These are phyloP conservation scores for Poeciliopsis occidentalis DNA, from an alignment of 2,113 vertebrate species.

Conservation along the genomic window DNA sequence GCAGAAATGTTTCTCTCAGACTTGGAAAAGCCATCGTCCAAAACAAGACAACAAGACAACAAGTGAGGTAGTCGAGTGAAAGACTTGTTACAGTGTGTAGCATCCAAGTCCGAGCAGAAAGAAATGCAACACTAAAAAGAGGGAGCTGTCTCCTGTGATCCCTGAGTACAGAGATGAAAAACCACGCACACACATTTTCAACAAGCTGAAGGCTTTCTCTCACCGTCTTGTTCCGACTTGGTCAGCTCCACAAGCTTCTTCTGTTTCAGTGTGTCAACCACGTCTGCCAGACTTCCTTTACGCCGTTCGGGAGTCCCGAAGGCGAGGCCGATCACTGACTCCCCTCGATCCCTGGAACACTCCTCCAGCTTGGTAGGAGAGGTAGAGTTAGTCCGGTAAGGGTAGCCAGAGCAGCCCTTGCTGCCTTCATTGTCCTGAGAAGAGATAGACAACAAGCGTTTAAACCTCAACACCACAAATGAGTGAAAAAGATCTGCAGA, in stretches of 20 bases:
- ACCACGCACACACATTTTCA: neutral
- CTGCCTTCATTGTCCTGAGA: slow-evolving; percentile 90
- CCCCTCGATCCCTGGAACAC: slow-evolving; percentile 86
- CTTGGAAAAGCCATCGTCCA: too few relatives aligned
- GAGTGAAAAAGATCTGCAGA: neutral
- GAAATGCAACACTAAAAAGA: neutral
- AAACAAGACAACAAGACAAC: neutral
- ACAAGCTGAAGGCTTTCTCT: slow-evolving; percentile 24
- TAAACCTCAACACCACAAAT: neutral
- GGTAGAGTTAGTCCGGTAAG: slow-evolving; percentile 94
- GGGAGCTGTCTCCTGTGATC: neutral
- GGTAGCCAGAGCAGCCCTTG: slow-evolving; percentile 92
- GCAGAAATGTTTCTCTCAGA: too few relatives aligned
- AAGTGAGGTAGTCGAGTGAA: neutral
- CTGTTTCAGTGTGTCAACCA: slow-evolving; percentile 97
- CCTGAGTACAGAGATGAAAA: neutral
- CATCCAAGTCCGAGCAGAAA: neutral
- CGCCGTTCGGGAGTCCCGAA: slow-evolving; percentile 95
- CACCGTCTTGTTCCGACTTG: slow-evolving; percentile 94
- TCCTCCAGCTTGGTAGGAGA: slow-evolving; percentile 95
- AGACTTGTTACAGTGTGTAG: neutral
- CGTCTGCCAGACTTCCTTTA: slow-evolving; percentile 95
- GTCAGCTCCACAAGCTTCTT: slow-evolving; percentile 98
- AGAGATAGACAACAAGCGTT: neutral
- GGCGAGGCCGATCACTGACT: slow-evolving; percentile 85